Percentiles rank a stretch among this genome's conserved stretches.
These are phyloP conservation scores for Pogonomyrmex barbatus DNA, from an alignment of 1,140 invertebrate species.

Conservation along the genomic window DNA sequence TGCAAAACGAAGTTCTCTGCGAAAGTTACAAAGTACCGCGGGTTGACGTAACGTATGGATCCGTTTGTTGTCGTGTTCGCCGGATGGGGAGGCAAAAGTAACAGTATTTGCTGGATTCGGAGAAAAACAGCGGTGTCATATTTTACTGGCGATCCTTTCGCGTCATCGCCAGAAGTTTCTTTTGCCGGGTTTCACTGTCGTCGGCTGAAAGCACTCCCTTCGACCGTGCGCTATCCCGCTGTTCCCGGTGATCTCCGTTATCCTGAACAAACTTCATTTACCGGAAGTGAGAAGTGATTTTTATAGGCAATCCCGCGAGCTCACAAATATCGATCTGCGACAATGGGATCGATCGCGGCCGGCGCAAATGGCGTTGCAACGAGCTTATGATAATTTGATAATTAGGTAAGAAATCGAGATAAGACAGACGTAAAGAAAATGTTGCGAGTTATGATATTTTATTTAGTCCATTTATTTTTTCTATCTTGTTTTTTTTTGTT, in stretches of 20 bases:
- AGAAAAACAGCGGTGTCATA: slow-evolving; percentile 42
- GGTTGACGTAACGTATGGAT: slow-evolving; percentile 38
- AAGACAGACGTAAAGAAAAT: background rate
- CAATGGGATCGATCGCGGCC: slow-evolving; percentile 9
- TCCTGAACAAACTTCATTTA: slow-evolving; percentile 48
- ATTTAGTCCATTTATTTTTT: background rate
- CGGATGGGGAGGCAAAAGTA: slow-evolving; percentile 19
- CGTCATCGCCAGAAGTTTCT: slow-evolving; percentile 46
- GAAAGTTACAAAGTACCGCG: slow-evolving; percentile 20
- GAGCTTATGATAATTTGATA: slow-evolving; percentile 27
- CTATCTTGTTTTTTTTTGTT: slow-evolving; percentile 14
- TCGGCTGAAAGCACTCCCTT: slow-evolving; percentile 46
- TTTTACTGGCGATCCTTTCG: slow-evolving; percentile 43
- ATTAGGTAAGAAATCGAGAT: background rate
- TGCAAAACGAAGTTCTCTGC: slow-evolving; percentile 17
- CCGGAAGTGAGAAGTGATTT: slow-evolving; percentile 20
- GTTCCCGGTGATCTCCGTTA: background rate
- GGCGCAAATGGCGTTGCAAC: background rate
- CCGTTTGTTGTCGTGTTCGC: slow-evolving; percentile 19
- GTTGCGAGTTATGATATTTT: background rate
- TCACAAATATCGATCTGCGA: slow-evolving; percentile 5
- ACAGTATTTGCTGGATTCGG: slow-evolving; percentile 29
- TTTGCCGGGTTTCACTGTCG: background rate
- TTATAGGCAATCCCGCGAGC: slow-evolving; percentile 12
- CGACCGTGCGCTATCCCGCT: background rate